Conservation (phyloP, 2,797 vertebrate species). For the Coccyzus lansbergi region DNA sequence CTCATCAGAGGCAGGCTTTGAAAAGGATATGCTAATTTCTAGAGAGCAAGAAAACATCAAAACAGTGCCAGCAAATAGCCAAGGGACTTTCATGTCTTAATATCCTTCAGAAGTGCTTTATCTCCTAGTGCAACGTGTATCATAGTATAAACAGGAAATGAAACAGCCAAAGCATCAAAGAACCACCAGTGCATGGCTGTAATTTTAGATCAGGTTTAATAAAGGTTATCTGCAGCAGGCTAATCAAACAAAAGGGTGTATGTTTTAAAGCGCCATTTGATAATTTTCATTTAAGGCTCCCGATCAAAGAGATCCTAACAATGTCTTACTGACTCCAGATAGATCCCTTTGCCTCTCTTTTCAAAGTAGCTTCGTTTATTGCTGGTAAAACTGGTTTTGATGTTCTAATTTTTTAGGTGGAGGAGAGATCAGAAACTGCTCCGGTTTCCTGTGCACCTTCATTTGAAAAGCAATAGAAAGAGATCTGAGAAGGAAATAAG, state of each 20-base stretch:
- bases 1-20: slow-evolving; percentile 89
- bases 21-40: slow-evolving; percentile 97
- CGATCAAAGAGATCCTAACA: slow-evolving; percentile 88
- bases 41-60: slow-evolving; percentile 96
- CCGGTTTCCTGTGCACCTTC: slow-evolving; percentile 64
- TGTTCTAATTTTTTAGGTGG: slow-evolving; percentile 84
- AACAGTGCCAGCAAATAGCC: slow-evolving; percentile 95
- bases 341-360: slow-evolving; percentile 77
- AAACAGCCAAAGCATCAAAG: slow-evolving; percentile 90
- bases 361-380: slow-evolving; percentile 82
- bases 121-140: slow-evolving; percentile 91
- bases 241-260: slow-evolving; percentile 90
- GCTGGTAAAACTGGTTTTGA: slow-evolving; percentile 87
- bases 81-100: slow-evolving; percentile 95
- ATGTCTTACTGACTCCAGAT: slow-evolving; percentile 79
- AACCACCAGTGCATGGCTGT: slow-evolving; percentile 81
- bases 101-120: slow-evolving; percentile 95
- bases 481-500: slow-evolving; percentile 32
- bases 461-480: slow-evolving; percentile 59
- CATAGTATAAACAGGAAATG: slow-evolving; percentile 91
- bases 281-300: slow-evolving; percentile 88
- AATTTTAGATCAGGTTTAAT: slow-evolving; percentile 94
- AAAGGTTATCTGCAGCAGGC: slow-evolving; percentile 92
- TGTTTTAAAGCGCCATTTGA: slow-evolving; percentile 87
- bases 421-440: slow-evolving; percentile 68